A percentile compares a stretch with the other conserved stretches of the same genome.
Evolutionary conservation across 2,888 invertebrate genomes (phyloP).

Genomic region (Hesperia comma): DNA sequence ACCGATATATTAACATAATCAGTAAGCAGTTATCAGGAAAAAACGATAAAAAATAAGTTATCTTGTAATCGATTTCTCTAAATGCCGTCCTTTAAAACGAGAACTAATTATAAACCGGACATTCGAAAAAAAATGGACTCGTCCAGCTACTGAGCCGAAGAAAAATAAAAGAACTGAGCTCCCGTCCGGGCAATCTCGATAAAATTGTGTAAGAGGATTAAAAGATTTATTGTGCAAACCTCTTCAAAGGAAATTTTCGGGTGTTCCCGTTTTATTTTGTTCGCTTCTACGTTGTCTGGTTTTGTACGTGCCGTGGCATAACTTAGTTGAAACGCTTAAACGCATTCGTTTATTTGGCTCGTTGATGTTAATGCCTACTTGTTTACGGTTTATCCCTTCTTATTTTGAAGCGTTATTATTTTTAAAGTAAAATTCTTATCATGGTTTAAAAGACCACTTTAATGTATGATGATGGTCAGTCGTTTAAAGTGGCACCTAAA

Average conservation of each 20-base stretch:
- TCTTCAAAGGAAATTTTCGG: slow-evolving; percentile 75
- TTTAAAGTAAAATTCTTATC: slow-evolving; percentile 30
- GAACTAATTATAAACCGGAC: slow-evolving; percentile 53
- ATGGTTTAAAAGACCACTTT: slow-evolving; percentile 25
- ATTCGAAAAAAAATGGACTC: slow-evolving; percentile 53
- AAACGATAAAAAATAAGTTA: slow-evolving; percentile 30
- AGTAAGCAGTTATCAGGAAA: slow-evolving; percentile 23
- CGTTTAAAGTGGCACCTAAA: slow-evolving; percentile 24
- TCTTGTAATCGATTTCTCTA: slow-evolving; percentile 37
- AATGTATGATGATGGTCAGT: slow-evolving; percentile 29
- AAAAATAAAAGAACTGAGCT: slow-evolving; percentile 49
- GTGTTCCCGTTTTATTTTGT: slow-evolving; percentile 74
- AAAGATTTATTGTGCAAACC: slow-evolving; percentile 79
- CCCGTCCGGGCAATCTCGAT: slow-evolving; percentile 71
- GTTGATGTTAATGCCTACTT: slow-evolving; percentile 64
- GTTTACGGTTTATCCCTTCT: slow-evolving; percentile 47
- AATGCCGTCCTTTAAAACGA: slow-evolving; percentile 50
- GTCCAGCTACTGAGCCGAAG: slow-evolving; percentile 45
- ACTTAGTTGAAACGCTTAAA: slow-evolving; percentile 56
- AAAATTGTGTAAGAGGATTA: slow-evolving; percentile 81
- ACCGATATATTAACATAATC: slow-evolving; percentile 24
- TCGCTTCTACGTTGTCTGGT: slow-evolving; percentile 63
- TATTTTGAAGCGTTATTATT: slow-evolving; percentile 41
- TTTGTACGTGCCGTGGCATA: slow-evolving; percentile 64
- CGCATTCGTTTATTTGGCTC: slow-evolving; percentile 60